These are phyloP conservation scores for Frankliniella fusca DNA, from an alignment of 2,888 invertebrate species.

Conservation along the genomic window DNA sequence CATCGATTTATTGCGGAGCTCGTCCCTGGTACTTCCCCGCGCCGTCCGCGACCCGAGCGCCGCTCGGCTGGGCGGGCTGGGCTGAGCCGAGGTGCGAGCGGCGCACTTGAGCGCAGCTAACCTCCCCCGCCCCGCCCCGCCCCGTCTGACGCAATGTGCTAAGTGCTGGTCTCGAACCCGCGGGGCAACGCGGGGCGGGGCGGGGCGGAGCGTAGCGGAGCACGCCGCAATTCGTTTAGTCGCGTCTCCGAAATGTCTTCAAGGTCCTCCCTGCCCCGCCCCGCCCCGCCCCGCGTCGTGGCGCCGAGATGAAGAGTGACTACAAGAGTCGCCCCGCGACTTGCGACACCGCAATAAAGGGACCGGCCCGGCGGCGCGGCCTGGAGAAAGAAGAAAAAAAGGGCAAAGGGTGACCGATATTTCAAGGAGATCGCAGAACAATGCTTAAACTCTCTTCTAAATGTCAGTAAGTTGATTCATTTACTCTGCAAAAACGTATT, in stretches of 20 bases:
- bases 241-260: slow-evolving; percentile 19
- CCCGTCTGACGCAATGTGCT: neutral
- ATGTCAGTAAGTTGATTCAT: neutral
- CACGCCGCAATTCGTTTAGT: neutral
- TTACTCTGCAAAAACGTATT: no score
- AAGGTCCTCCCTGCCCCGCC: neutral
- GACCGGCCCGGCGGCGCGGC: neutral
- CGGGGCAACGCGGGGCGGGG: neutral
- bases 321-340: neutral
- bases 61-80: neutral
- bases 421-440: neutral
- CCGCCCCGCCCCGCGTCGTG: neutral
- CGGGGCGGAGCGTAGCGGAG: neutral
- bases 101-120: neutral
- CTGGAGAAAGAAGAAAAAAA: neutral
- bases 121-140: no score
- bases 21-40: no score
- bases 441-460: no score
- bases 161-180: neutral
- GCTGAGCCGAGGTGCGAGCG: neutral
- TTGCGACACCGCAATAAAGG: neutral
- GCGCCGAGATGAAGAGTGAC: neutral
- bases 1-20: no score
- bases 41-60: neutral
- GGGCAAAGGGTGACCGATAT: neutral